A percentile compares a stretch with the other conserved stretches of the same genome.
These are phyloP conservation scores for Phylloscopus whistleri DNA, from an alignment of 2,113 vertebrate species.

Conservation along the genomic window DNA sequence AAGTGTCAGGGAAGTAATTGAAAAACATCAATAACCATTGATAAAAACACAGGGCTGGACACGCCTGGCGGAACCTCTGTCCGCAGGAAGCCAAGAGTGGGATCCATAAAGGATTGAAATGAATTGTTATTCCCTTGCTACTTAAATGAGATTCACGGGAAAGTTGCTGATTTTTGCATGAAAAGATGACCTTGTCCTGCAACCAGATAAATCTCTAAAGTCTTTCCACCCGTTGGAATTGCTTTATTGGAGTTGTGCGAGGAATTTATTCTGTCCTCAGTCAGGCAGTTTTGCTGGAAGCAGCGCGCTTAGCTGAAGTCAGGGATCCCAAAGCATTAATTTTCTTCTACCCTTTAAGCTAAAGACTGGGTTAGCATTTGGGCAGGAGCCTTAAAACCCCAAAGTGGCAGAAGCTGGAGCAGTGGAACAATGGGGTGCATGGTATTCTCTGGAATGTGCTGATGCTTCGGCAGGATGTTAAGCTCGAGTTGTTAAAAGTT, in stretches of 20 bases:
- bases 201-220: neutral
- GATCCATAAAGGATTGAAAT: slow-evolving; percentile 33
- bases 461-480: neutral
- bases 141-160: slow-evolving; percentile 15
- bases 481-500: neutral
- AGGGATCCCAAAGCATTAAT: neutral
- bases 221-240: neutral
- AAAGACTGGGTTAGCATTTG: neutral
- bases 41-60: slow-evolving; percentile 31
- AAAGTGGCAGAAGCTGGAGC: neutral
- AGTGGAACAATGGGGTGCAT: neutral
- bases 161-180: slow-evolving; percentile 64
- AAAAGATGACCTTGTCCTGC: slow-evolving; percentile 41
- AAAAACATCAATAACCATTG: slow-evolving; percentile 65
- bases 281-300: neutral
- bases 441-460: neutral
- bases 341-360: neutral
- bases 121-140: neutral
- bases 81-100: neutral
- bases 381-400: neutral
- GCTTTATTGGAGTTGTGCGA: neutral
- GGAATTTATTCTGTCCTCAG: slow-evolving; percentile 5
- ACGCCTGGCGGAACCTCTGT: neutral
- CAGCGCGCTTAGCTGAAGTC: neutral
- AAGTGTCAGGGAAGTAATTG: slow-evolving; percentile 55